Evolutionary conservation across 1,140 invertebrate genomes (phyloP).

Genomic region (Drosophila watanabei): DNA sequence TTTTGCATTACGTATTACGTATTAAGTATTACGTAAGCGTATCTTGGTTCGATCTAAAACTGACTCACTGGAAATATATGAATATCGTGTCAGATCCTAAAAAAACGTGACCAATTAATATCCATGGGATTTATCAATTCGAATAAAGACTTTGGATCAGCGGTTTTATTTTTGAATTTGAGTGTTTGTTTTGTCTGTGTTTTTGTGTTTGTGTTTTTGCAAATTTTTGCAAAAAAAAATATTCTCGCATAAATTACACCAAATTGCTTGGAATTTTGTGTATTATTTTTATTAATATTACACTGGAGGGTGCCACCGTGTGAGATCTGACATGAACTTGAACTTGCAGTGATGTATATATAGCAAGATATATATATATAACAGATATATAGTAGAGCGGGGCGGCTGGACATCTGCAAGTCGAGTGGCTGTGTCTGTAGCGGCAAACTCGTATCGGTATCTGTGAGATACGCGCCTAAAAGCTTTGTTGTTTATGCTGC

Average conservation of each 20-base stretch:
- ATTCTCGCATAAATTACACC: slow-evolving; percentile 72
- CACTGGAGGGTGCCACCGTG: slow-evolving; percentile 8
- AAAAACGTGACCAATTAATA: slow-evolving; percentile 50
- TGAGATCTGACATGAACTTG: slow-evolving; percentile 74
- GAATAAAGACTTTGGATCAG: slow-evolving; percentile 18
- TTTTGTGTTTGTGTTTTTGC: slow-evolving; percentile 29
- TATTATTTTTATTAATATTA: slow-evolving; percentile 12
- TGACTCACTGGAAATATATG: slow-evolving; percentile 28
- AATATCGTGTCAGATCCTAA: too few species aligned
- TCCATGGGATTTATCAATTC: slow-evolving; percentile 27
- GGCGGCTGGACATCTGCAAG: slow-evolving; percentile 22
- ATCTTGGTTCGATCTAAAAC: slow-evolving; percentile 28
- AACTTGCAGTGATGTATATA: slow-evolving; percentile 43
- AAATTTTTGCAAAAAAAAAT: slow-evolving; percentile 17
- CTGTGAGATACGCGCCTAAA: slow-evolving; percentile 75
- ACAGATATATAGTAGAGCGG: not conserved
- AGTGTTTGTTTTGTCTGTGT: not conserved
- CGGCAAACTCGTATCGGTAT: slow-evolving; percentile 47
- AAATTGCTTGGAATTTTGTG: slow-evolving; percentile 46
- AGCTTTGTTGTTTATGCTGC: slow-evolving; percentile 77
- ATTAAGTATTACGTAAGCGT: slow-evolving; percentile 23
- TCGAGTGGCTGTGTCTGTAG: slow-evolving; percentile 23
- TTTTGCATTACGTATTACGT: too few species aligned
- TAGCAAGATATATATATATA: not conserved
- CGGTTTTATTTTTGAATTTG: not conserved